Conservation (phyloP, 35 echinoderm and acorn worm genomes). For the Apostichopus californicus region DNA sequence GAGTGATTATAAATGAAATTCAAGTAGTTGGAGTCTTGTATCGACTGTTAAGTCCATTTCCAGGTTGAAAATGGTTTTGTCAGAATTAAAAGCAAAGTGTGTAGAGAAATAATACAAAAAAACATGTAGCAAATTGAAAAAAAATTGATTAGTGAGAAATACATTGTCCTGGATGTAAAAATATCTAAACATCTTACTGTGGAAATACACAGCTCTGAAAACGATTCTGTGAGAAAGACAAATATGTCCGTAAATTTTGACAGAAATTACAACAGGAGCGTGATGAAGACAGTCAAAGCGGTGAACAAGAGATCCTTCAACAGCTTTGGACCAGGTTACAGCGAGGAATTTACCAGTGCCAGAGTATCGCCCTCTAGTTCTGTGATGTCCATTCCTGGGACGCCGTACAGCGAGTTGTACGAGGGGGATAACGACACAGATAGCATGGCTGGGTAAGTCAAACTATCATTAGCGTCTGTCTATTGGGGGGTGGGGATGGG, state of each 20-base stretch:
- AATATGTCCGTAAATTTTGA: neutral
- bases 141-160: no score
- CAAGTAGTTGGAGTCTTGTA: no score
- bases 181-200: no score
- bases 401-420: slow-evolving; percentile 83
- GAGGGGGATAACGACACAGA: slow-evolving; percentile 88
- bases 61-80: no score
- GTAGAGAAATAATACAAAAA: no score
- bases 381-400: slow-evolving; percentile 71
- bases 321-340: slow-evolving; percentile 64
- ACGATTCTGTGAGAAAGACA: no score
- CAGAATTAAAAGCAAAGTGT: no score
- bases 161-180: no score
- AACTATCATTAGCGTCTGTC: neutral
- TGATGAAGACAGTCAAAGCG: slow-evolving; percentile 94
- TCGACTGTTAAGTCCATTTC: no score
- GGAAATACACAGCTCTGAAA: no score
- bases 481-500: neutral
- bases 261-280: slow-evolving; percentile 86
- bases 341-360: slow-evolving; percentile 65
- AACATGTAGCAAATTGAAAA: no score
- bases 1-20: no score
- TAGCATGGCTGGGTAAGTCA: slow-evolving; percentile 74
- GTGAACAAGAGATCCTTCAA: slow-evolving; percentile 63
- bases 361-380: slow-evolving; percentile 83